Evolutionary conservation across 2,888 invertebrate genomes (phyloP), one percentile per base, ranked within the genome.

Genomic region (Conus canariensis): DNA sequence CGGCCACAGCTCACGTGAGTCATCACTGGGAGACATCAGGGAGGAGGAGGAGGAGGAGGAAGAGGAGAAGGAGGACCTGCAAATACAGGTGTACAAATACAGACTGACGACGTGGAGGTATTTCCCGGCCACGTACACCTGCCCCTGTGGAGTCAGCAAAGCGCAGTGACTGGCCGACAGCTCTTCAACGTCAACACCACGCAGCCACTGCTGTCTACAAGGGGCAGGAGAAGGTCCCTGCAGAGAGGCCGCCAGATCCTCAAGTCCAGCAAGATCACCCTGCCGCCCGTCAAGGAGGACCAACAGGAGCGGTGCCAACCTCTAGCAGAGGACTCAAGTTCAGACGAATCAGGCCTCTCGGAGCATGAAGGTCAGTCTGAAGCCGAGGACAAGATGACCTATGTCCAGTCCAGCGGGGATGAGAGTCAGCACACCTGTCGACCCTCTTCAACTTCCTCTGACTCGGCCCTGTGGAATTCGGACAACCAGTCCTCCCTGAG

Each of bases 291-390:
- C 25, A 45, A 45, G 70, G 60, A 60, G 25, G 85, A 85, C 85
- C n/a, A 25, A 25, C 64, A 60, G 60, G 74, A 87, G 14, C 12
- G 91, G 25, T 89, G 91, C 22, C 5, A 88, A 3, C 82, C 92
- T 4, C 92, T 92, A 0, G 56, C 67, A 45, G 83, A 90, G n/a
- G 92, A 92, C 86, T 93, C 92, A 88, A 93, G 93, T 80, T 91
- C 92, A 9, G 92, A 92, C 67, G 93, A 93, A 45, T 93, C 93
- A 8, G 93, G 93, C 8, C 92, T 93, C 30, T 93, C 92, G 1
- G 92, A 91, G 10, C 87, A 90, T 14, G 91, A 87, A 19, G 77
- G 67, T 8, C 56, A 59, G n/a, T 90, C 89, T 5, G 90, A 85
- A 86, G 25, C 56, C 85, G 89, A 89, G 9, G 87, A 80, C 25